Evolutionary conservation across 2,797 vertebrate genomes (phyloP).

Genomic region (Benthosema pterotum): DNA sequence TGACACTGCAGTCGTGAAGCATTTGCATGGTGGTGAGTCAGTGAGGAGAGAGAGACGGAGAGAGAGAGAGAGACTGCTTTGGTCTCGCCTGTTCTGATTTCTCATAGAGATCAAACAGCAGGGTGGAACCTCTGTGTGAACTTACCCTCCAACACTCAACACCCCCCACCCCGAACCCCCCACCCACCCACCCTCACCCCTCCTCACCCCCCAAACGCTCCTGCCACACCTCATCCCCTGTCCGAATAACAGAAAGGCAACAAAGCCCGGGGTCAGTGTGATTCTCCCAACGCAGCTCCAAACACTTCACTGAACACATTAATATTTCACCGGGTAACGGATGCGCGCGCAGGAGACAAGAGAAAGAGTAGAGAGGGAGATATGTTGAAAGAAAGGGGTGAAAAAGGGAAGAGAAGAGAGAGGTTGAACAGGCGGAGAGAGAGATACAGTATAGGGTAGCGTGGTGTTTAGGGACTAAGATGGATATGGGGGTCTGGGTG

Average conservation of each 20-base stretch:
- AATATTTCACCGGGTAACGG: constrained; percentile 58
- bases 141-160: not conserved
- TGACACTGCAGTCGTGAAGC: constrained; percentile 37
- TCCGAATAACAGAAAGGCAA: constrained; percentile 31
- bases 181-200: constrained; percentile 40
- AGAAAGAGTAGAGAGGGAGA: constrained; percentile 1
- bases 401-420: constrained; percentile 25
- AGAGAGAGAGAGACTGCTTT: no score
- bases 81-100: constrained; percentile 16
- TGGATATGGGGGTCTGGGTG: constrained; percentile 16
- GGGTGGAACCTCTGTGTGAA: constrained; percentile 24
- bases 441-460: not conserved
- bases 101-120: constrained; percentile 2
- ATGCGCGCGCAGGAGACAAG: constrained; percentile 10
- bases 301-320: constrained; percentile 62
- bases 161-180: constrained; percentile 39
- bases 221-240: constrained; percentile 38
- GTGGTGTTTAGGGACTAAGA: not conserved
- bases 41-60: constrained; percentile 3
- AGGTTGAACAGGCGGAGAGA: not conserved
- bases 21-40: constrained; percentile 30
- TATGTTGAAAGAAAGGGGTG: constrained; percentile 47
- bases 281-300: constrained; percentile 57
- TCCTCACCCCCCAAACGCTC: constrained; percentile 35
- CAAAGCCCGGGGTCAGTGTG: constrained; percentile 59